Evolutionary conservation across 2,888 invertebrate species (phyloP), one percentile per base, ranked within the genome.

Genomic region (Embidobia sp.): DNA sequence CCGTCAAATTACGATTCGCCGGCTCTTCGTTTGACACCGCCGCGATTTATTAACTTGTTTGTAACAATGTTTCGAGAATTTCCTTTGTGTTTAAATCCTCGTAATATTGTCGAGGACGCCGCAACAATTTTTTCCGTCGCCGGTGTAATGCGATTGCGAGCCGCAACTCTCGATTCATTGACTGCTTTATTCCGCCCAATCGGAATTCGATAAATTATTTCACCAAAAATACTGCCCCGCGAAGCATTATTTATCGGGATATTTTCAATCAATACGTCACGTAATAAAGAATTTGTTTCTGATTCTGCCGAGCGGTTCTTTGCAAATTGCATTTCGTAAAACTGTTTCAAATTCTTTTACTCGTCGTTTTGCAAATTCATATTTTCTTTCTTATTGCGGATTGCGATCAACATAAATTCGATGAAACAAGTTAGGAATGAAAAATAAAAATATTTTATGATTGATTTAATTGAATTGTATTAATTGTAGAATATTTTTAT

Each of bases 151-250:
- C 42, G 11, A 40, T 42, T 42, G 46, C 49, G 16, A 4, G 40
- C 49, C 35, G 29, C 16, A 18, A 37, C 11, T 59, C 27, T 22
- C 55, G 51, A 55, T 55, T 55, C 55, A 37, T 40, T 26, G 69
- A 26, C 48, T 42, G 42, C 42, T 57, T 69, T 57, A 49, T 69
- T 55, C 16, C 10, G 4, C 26, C 8, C 15, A 40, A 57, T 69
- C 42, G 57, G 40, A 57, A 57, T 48, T 48, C 57, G 26, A 67
- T 67, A 37, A 57, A 67, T 67, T 67, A 37, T 57, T 57, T 35
- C 27, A 3, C 40, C 26, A 13, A 69, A 69, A 57, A 57, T 48
- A 19, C 44, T 11, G 7, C 3, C 27, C 10, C 26, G 10, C 11
- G 11, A 22, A n/a, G 16, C 10, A 35, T n/a, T 35, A 33, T 44